Conservation (phyloP, 2,888 invertebrate genomes). For the Rhingia rostrata region DNA sequence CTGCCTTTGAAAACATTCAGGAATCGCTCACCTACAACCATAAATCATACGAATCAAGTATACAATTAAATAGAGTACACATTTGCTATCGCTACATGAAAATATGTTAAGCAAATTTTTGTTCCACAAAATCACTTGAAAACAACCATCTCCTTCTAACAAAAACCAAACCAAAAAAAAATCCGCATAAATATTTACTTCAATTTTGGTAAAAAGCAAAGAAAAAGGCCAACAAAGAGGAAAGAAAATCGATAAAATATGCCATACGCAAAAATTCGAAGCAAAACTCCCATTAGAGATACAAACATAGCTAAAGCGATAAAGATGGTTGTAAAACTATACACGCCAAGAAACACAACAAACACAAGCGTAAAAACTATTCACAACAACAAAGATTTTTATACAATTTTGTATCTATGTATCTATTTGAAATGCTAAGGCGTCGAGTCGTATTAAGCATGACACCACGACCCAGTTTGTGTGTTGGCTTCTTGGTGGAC, state of each 20-base stretch:
- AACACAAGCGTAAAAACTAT: not conserved
- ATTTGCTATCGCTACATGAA: not conserved
- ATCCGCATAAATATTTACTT: not conserved
- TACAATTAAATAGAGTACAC: not conserved
- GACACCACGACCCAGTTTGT: not conserved
- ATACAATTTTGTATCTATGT: no score
- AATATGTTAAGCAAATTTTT: not conserved
- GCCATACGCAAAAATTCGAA: constrained; percentile 17
- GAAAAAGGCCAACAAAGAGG: not conserved
- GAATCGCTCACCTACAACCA: not conserved
- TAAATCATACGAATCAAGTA: no score
- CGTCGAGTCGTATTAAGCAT: not conserved
- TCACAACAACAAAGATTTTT: not conserved
- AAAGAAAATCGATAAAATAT: constrained; percentile 22
- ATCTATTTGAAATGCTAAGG: not conserved
- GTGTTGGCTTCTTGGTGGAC: not conserved
- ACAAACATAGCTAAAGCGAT: constrained; percentile 41
- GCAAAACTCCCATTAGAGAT: constrained; percentile 28
- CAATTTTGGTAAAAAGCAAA: not conserved
- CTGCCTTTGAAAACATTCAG: not conserved
- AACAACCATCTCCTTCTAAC: not conserved
- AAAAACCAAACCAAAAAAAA: not conserved
- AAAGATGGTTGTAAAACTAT: constrained; percentile 13
- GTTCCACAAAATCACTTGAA: not conserved
- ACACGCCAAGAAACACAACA: constrained; percentile 3